phyloP scores from a whole-genome alignment of 2,113 vertebrate species.

The Hippocampus zosterae region DNA sequence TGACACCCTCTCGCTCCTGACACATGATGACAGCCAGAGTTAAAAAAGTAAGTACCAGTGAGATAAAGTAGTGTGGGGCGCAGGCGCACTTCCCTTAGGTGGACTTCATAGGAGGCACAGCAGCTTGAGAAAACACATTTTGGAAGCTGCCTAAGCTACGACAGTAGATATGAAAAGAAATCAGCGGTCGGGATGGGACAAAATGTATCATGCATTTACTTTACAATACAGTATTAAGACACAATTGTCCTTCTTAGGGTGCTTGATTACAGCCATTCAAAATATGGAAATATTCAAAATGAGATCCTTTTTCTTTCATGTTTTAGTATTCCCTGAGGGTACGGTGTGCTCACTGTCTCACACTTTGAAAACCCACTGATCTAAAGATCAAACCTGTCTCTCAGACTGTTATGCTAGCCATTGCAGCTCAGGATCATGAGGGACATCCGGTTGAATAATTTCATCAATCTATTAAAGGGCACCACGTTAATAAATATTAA shows the following conservation, averaged over 20 bases:
- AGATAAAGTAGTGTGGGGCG: slow-evolving; percentile 18
- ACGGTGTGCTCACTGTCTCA: neutral
- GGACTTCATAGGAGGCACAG: neutral
- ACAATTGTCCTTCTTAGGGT: too few relatives aligned
- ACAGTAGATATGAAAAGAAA: too few relatives aligned
- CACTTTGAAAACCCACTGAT: neutral
- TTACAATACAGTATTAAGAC: too few relatives aligned
- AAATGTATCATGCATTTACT: too few relatives aligned
- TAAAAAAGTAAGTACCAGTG: slow-evolving; percentile 18
- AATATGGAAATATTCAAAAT: neutral
- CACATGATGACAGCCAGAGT: slow-evolving; percentile 27
- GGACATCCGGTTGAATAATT: neutral
- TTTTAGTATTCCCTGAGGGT: neutral
- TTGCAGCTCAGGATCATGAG: neutral
- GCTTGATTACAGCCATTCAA: too few relatives aligned
- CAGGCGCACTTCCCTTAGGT: neutral
- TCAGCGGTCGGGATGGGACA: too few relatives aligned
- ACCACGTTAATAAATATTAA: neutral
- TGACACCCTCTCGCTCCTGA: neutral
- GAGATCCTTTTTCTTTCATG: neutral
- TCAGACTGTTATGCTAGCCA: neutral
- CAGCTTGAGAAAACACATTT: neutral
- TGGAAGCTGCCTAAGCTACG: neutral
- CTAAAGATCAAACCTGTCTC: slow-evolving; percentile 9
- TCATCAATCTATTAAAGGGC: neutral